Evolutionary conservation across 2,888 invertebrate genomes (phyloP), one percentile per base, ranked within the genome.

Genomic region (Rotaria magnacalcarata): DNA sequence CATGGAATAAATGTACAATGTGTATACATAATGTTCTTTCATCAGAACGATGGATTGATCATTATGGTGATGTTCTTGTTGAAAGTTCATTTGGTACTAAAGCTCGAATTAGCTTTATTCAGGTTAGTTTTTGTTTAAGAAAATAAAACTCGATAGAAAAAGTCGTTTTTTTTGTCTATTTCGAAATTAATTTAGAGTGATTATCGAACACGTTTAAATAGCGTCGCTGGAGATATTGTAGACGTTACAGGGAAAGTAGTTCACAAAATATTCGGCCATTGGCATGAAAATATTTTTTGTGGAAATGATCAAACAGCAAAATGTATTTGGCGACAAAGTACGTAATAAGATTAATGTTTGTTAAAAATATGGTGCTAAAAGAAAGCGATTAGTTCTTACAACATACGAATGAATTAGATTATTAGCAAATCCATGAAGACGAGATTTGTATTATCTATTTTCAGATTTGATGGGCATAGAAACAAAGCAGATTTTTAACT

Each of bases 21-120:
- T 95, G 95, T 90, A 94, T 95, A 0, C 95, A 95, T 91, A 95
- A 95, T 89, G 90, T 95, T 89, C 94, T 95, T 90, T 94, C 94
- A 87, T 94, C 94, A 0, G 94, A 94, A 91, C 93, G 95, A 54
- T 95, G 95, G 80, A 95, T 95, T 87, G 95, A 95, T 91, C 94
- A 95, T 91, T 95, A 95, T 90, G 95, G 95, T 0, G 80, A 80
- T 80, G 43, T 80, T 47, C 47, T 80, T 43, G 80, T 80, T n/a
- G 80, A 80, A 47, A 80, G 47, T 80, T 80, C 80, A n/a, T n/a
- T 11, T 47, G 80, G 80, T 43, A 80, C 7, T 24, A 80, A 24
- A 80, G 80, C 80, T 6, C 80, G 80, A 80, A 80, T 80, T 24
- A 80, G 80, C 47, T 80, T 80, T 47, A 47, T 80, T 24, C 80